phyloP scores from a whole-genome alignment of 1,140 invertebrate genomes.

The Ephestia elutella region DNA sequence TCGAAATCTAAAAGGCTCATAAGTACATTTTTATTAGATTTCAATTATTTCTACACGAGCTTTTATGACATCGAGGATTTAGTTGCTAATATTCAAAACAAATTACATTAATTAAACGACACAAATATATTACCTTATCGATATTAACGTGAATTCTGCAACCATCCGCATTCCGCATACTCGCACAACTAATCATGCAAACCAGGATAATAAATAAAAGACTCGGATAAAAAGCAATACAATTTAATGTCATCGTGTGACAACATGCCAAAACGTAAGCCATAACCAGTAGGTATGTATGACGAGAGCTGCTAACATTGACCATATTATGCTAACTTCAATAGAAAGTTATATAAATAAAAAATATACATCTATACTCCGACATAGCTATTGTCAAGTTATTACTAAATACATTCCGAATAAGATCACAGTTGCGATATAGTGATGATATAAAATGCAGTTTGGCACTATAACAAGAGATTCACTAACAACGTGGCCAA shows the following conservation, averaged over 20 bases:
- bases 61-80: too few species aligned
- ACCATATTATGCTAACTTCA: slow-evolving; percentile 56
- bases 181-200: slow-evolving; percentile 46
- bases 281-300: slow-evolving; percentile 43
- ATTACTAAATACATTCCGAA: slow-evolving; percentile 41
- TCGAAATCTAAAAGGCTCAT: not conserved
- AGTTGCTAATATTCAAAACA: too few species aligned
- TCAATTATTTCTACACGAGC: not conserved
- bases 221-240: slow-evolving; percentile 61
- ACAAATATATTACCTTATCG: slow-evolving; percentile 24
- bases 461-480: slow-evolving; percentile 66
- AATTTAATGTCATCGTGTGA: slow-evolving; percentile 67
- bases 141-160: slow-evolving; percentile 53
- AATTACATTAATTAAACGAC: slow-evolving; percentile 14
- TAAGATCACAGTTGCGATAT: slow-evolving; percentile 54
- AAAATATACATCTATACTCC: slow-evolving; percentile 57
- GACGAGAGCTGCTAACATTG: slow-evolving; percentile 45
- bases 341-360: slow-evolving; percentile 68
- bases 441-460: slow-evolving; percentile 49
- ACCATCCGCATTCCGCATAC: slow-evolving; percentile 51
- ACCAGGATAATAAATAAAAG: slow-evolving; percentile 58
- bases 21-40: not conserved
- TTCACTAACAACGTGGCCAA: slow-evolving; percentile 29
- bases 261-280: slow-evolving; percentile 69
- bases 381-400: slow-evolving; percentile 44